Evolutionary conservation across 2,888 invertebrate species (phyloP), one percentile per base, ranked within the genome.

Genomic region (Malacosoma neustria): DNA sequence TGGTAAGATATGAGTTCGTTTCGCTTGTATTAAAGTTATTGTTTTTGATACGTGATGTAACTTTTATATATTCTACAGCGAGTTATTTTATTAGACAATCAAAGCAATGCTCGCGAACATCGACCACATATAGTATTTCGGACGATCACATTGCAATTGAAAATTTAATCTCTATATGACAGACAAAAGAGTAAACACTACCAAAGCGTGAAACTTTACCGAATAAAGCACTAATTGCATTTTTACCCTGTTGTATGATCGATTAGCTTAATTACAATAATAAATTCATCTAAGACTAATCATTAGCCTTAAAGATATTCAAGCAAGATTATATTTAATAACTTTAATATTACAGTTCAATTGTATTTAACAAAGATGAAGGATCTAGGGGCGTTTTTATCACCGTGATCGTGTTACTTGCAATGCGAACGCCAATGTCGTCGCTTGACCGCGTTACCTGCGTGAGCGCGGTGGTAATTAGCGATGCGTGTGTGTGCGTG

Each of bases 391-490:
- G n/a, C n/a, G n/a, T n/a, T n/a, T n/a, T n/a, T n/a, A n/a, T n/a
- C n/a, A n/a, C n/a, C n/a, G n/a, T n/a, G n/a, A n/a, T n/a, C n/a
- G n/a, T n/a, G n/a, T 22, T 22, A 1, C 14, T 36, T 43, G 54
- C 40, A 61, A 71, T 72, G 71, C 66, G 67, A 67, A 67, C 68
- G 70, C 67, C 59, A 45, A 33, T 42, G 56, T 51, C 43, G 46
- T 49, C 43, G 48, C 46, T 49, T 48, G 82, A 61, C 50, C 61
- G 84, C 67, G 72, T 70, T 85, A 87, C 86, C 86, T 85, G 85
- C 75, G 79, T 82, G 77, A 63, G 77, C 76, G 81, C 85, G 85
- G 74, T 71, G 87, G 80, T 68, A 88, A 80, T 49, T 87, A 79
- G 80, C 77, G 75, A 77, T 72, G 77, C 85, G 85, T 64, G 76